These are phyloP conservation scores for Elaphurus davidianus DNA, from an alignment of 2,113 vertebrate species.

Conservation along the genomic window DNA sequence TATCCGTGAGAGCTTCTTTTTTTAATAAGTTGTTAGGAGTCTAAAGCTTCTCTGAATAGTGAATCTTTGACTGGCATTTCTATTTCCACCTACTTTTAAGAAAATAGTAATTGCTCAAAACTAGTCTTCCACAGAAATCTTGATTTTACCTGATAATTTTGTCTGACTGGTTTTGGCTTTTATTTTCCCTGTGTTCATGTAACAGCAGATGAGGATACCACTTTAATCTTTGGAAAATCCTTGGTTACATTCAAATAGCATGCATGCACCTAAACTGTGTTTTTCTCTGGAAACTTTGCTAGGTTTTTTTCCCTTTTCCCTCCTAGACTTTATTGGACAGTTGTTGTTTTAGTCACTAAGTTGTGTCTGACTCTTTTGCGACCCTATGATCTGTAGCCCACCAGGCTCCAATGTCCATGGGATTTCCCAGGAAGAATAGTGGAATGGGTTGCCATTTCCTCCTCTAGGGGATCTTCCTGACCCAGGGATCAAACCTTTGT, in stretches of 20 bases:
- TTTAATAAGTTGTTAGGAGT: neutral
- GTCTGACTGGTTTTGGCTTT: neutral
- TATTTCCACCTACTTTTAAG: neutral
- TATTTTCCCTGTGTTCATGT: neutral
- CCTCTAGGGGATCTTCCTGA: neutral
- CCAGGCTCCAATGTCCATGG: neutral
- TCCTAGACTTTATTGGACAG: neutral
- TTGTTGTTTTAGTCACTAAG: neutral
- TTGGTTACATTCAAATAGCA: neutral
- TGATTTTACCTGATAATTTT: neutral
- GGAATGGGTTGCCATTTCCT: neutral
- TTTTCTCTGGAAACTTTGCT: neutral
- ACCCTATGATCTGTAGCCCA: neutral
- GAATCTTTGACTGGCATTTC: neutral
- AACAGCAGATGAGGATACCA: neutral
- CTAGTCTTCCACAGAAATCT: neutral
- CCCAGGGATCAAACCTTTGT: neutral
- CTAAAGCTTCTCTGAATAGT: slow-evolving; percentile 23
- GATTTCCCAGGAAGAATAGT: neutral
- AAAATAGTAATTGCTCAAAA: neutral
- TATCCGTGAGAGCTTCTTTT: neutral
- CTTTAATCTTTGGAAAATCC: neutral
- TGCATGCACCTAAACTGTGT: neutral
- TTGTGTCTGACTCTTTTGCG: neutral
- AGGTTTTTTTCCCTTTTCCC: neutral